These are phyloP conservation scores for Notothenia coriiceps DNA, from an alignment of 2,113 vertebrate genomes.

Conservation along the genomic window DNA sequence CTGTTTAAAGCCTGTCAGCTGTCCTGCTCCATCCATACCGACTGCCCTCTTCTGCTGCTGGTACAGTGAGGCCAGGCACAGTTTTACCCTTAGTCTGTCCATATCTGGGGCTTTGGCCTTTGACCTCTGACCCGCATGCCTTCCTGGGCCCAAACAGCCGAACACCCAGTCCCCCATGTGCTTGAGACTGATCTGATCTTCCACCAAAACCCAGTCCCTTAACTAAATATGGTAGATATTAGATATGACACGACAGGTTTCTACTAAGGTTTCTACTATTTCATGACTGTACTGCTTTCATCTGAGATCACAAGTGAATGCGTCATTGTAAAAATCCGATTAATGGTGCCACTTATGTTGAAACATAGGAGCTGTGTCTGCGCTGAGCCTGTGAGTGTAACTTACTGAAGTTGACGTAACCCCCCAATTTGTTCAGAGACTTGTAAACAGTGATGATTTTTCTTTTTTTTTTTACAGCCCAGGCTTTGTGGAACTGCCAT, in stretches of 20 bases:
- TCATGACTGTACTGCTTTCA: slow-evolving; percentile 44
- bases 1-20: slow-evolving; percentile 78
- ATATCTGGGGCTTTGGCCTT: slow-evolving; percentile 28
- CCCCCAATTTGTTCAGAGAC: slow-evolving; percentile 50
- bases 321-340: slow-evolving; percentile 63
- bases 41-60: slow-evolving; percentile 37
- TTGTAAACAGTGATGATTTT: slow-evolving; percentile 66
- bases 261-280: slow-evolving; percentile 8
- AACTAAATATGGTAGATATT: slow-evolving; percentile 50
- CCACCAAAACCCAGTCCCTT: slow-evolving; percentile 16
- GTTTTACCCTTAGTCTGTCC: slow-evolving; percentile 31
- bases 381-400: slow-evolving; percentile 47
- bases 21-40: slow-evolving; percentile 77
- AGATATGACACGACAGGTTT: slow-evolving; percentile 23
- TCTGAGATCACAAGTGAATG: slow-evolving; percentile 41
- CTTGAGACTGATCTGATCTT: slow-evolving; percentile 14
- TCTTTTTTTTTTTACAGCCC: slow-evolving; percentile 24
- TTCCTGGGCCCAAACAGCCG: not conserved
- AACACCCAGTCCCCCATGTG: not conserved
- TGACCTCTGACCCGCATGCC: slow-evolving; percentile 31
- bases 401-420: slow-evolving; percentile 58
- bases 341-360: slow-evolving; percentile 44
- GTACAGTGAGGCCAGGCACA: slow-evolving; percentile 32
- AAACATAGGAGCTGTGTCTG: slow-evolving; percentile 40
- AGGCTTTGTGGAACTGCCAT: slow-evolving; percentile 56